phyloP scores from a whole-genome alignment of 2,113 vertebrate genomes.

The Pan paniscus region DNA sequence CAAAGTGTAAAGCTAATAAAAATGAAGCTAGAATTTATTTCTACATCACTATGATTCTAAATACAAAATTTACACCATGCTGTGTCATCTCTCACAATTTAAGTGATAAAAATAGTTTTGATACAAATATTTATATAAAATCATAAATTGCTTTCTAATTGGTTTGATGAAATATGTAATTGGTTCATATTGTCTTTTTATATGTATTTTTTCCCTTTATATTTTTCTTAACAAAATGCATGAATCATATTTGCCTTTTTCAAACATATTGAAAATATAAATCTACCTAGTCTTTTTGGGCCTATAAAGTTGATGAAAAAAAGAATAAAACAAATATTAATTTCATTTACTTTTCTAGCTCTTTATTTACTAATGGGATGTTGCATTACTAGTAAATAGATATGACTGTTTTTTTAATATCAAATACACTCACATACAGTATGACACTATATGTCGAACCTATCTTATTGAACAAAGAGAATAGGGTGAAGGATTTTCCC shows the following conservation, averaged over 20 bases:
- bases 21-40: neutral
- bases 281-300: neutral
- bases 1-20: neutral
- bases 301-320: neutral
- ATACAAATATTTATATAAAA: neutral
- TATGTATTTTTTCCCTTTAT: neutral
- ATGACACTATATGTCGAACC: neutral
- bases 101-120: neutral
- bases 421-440: neutral
- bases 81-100: neutral
- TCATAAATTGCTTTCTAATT: neutral
- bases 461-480: neutral
- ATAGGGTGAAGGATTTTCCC: neutral
- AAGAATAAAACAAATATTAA: conserved; percentile 1
- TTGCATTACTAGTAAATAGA: neutral
- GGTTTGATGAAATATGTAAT: neutral
- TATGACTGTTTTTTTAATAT: neutral
- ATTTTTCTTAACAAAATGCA: neutral
- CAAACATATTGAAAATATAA: neutral
- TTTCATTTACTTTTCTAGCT: conserved; percentile 1
- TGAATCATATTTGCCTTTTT: neutral
- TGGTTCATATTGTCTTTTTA: neutral
- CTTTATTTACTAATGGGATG: neutral
- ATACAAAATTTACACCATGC: neutral
- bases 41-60: neutral